These are phyloP conservation scores for Caenorhabditis sp. DNA, from an alignment of 2,888 invertebrate genomes.

Conservation along the genomic window DNA sequence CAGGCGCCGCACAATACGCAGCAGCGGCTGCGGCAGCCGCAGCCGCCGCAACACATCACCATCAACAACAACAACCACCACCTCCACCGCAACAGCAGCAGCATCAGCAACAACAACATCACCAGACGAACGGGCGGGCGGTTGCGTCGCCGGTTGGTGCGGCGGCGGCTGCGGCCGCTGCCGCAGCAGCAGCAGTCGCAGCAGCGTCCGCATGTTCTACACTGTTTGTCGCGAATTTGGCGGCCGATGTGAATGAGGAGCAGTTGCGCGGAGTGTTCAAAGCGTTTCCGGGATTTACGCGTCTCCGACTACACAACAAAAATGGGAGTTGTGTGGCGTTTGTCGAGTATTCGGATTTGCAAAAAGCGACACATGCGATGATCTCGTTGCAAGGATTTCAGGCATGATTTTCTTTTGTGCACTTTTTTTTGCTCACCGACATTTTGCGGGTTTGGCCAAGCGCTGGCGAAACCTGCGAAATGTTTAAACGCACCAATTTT, in stretches of 20 bases:
- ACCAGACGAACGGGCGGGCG: neutral
- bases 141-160: neutral
- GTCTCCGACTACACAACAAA: slow-evolving; percentile 85
- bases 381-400: slow-evolving; percentile 88
- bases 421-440: neutral
- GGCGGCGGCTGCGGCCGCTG: neutral
- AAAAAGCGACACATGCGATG: slow-evolving; percentile 90
- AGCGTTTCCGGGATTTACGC: slow-evolving; percentile 90
- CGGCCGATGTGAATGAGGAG: slow-evolving; percentile 95
- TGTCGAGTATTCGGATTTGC: slow-evolving; percentile 91
- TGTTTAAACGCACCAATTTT: no score
- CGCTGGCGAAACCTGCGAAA: no score
- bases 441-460: neutral
- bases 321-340: slow-evolving; percentile 93
- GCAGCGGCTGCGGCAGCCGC: neutral
- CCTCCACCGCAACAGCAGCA: neutral
- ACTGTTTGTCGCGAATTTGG: slow-evolving; percentile 96
- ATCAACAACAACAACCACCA: neutral
- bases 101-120: neutral
- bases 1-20: neutral
- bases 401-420: neutral
- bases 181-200: slow-evolving; percentile 1
- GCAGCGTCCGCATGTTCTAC: slow-evolving; percentile 78
- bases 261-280: slow-evolving; percentile 88
- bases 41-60: slow-evolving; percentile 2